A percentile compares a stretch with the other conserved stretches of the same genome.
These are phyloP conservation scores for Zophobas atratus DNA, from an alignment of 1,140 invertebrate genomes.

Conservation along the genomic window DNA sequence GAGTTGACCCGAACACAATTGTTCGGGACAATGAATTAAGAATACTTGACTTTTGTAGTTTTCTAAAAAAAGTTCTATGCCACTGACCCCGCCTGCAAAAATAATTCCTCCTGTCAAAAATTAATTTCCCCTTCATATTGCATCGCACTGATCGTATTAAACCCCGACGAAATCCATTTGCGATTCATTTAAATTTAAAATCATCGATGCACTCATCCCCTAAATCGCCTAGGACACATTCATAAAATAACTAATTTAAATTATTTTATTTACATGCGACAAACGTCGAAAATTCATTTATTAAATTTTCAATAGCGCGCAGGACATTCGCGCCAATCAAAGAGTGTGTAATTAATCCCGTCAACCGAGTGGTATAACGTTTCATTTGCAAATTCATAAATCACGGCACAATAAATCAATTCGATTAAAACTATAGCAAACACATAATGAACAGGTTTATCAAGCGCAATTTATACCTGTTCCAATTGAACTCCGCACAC, in stretches of 20 bases:
- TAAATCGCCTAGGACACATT: too few relatives aligned
- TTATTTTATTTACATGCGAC: conserved; percentile 1
- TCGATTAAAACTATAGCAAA: conserved; percentile 45
- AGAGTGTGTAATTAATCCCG: conserved; percentile 31
- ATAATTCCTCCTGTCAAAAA: too few relatives aligned
- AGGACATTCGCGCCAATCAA: conserved; percentile 8
- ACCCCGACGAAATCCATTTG: too few relatives aligned
- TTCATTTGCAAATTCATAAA: conserved; percentile 45
- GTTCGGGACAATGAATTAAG: too few relatives aligned
- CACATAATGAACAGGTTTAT: conserved; percentile 44
- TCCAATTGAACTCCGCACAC: conserved; percentile 1
- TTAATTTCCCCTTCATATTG: too few relatives aligned
- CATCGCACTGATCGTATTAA: too few relatives aligned
- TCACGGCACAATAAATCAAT: conserved; percentile 43
- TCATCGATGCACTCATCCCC: too few relatives aligned
- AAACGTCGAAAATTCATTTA: conserved; percentile 17
- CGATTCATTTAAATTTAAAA: too few relatives aligned
- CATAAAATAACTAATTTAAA: not conserved
- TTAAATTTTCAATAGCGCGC: not conserved
- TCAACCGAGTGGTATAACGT: conserved; percentile 19
- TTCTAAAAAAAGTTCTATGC: too few relatives aligned
- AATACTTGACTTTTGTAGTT: too few relatives aligned
- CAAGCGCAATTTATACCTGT: conserved; percentile 43
- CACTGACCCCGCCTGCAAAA: too few relatives aligned
- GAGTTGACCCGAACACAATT: too few relatives aligned